Evolutionary conservation across 1,140 invertebrate species (phyloP).

Genomic region (Drosophila grimshawi): DNA sequence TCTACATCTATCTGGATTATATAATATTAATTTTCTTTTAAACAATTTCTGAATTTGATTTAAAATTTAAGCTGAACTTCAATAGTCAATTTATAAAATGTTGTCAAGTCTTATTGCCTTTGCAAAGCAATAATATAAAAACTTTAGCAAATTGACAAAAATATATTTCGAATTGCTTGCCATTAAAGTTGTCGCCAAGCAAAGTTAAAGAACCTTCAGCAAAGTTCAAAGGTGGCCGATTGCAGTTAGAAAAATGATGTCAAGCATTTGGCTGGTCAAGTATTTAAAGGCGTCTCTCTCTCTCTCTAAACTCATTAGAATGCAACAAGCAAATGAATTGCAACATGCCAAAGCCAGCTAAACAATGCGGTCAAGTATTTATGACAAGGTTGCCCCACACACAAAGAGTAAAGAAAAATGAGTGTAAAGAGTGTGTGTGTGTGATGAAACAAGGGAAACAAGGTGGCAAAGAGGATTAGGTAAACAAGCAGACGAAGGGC

Average conservation of each 20-base stretch:
- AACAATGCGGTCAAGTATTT: slow-evolving; percentile 81
- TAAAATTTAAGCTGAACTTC: no score
- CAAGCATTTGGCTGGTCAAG: slow-evolving; percentile 20
- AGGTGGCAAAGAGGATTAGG: slow-evolving; percentile 30
- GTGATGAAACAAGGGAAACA: background rate
- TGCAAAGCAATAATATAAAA: no score
- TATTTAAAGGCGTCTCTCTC: slow-evolving; percentile 18
- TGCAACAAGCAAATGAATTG: slow-evolving; percentile 59
- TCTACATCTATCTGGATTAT: no score
- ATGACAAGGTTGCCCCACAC: slow-evolving; percentile 65
- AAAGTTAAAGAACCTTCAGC: slow-evolving; percentile 20
- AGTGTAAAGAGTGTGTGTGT: slow-evolving; percentile 27
- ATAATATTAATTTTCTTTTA: no score
- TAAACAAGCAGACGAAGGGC: slow-evolving; percentile 57
- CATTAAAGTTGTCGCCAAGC: slow-evolving; percentile 18
- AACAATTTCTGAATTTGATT: no score
- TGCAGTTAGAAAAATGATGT: slow-evolving; percentile 9
- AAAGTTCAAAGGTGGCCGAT: slow-evolving; percentile 40
- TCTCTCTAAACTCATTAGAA: slow-evolving; percentile 65
- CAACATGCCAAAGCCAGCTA: slow-evolving; percentile 52
- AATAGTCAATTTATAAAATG: no score
- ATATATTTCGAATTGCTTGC: no score
- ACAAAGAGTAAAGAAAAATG: slow-evolving; percentile 7
- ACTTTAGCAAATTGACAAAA: no score
- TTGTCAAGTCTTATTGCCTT: no score